Evolutionary conservation across 2,888 invertebrate genomes (phyloP), one percentile per base, ranked within the genome.

Genomic region (Aplocera efformata): DNA sequence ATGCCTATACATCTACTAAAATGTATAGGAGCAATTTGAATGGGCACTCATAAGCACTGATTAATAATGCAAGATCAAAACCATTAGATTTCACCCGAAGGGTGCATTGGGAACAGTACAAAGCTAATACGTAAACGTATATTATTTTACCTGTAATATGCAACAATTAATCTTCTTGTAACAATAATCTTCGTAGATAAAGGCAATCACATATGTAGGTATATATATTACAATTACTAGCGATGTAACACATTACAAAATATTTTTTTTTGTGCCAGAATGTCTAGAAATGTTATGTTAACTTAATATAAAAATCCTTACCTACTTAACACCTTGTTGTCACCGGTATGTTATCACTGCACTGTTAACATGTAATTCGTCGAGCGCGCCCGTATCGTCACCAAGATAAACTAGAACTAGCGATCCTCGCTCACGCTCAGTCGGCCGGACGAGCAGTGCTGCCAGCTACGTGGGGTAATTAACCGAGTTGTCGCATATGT

Each of bases 301-400:
- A 17, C 2, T 5, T 17, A 22, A 7, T 3, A 1, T 22, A 22
- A 22, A 22, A 5, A 5, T n/a, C 10, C 2, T 3, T 35, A 44
- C 67, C 63, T 58, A 71, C 70, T 60, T 62, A 46, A 59, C 56
- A 60, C 53, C 50, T 53, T 50, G 47, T 55, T 60, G 58, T 60
- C 56, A 58, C 62, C 63, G 56, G 60, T 58, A 69, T 67, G 67
- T 72, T 83, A 80, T 81, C 84, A 82, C 80, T 67, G 56, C 56
- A 57, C 66, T 50, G 67, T 72, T 72, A 72, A 76, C 73, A 78
- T 70, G 35, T 43, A 31, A 39, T 36, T 31, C 44, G 42, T 48
- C 55, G 53, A 56, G 47, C 49, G 48, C 60, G 53, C 60, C 22
- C 38, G 40, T 58, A 53, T 59, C 60, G 53, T 58, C 58, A 53